Percentiles rank a stretch among this genome's conserved stretches.
These are phyloP conservation scores for Protaetia brevitarsis DNA, from an alignment of 1,140 invertebrate genomes.

Conservation along the genomic window DNA sequence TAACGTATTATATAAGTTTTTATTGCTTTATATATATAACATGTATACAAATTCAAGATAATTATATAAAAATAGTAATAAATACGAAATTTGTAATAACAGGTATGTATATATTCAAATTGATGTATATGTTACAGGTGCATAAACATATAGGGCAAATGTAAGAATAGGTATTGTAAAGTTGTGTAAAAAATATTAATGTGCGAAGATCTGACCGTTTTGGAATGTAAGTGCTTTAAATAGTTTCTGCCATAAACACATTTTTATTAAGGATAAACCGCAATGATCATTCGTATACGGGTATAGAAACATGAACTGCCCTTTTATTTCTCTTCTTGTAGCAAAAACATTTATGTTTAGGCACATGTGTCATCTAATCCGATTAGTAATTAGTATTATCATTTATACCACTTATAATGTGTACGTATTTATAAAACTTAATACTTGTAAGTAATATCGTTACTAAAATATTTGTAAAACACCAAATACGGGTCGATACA, in stretches of 20 bases:
- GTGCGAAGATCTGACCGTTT: too few species aligned
- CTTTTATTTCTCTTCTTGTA: background rate
- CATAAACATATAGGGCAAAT: constrained; percentile 15
- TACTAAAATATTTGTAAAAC: background rate
- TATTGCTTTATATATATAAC: too few species aligned
- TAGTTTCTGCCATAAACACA: background rate
- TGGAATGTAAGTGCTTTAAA: too few species aligned
- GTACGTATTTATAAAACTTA: background rate
- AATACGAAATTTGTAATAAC: background rate
- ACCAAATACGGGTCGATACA: constrained; percentile 1
- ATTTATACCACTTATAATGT: background rate
- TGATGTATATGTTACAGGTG: background rate
- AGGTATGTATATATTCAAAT: background rate
- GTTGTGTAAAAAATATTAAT: background rate
- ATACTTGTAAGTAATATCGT: background rate
- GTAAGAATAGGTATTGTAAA: too few species aligned
- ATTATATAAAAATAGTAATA: background rate
- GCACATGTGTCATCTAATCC: constrained; percentile 6
- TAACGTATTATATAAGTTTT: too few species aligned
- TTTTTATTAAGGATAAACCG: background rate
- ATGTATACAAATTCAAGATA: background rate
- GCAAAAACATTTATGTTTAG: constrained; percentile 19
- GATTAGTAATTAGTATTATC: background rate
- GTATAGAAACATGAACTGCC: background rate
- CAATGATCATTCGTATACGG: background rate